Conservation (phyloP, 2,888 invertebrate species). For the Apamea crenata region DNA sequence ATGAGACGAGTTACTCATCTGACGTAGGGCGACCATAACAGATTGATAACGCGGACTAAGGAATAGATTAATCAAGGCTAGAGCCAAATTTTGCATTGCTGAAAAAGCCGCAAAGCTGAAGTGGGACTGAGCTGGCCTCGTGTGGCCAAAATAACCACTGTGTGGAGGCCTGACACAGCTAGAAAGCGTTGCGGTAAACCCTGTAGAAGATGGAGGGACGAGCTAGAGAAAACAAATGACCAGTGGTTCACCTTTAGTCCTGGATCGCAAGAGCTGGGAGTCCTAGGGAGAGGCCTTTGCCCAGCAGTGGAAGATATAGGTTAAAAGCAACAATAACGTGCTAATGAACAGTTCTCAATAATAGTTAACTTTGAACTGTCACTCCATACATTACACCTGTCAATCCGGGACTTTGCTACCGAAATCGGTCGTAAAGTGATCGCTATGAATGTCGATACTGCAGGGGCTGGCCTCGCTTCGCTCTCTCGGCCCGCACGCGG, state of each 20-base stretch:
- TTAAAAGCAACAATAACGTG: neutral
- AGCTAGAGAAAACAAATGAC: neutral
- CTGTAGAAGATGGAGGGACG: neutral
- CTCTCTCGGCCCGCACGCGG: too few relatives aligned
- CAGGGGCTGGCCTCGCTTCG: too few relatives aligned
- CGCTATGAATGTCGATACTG: too few relatives aligned
- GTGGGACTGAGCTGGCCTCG: neutral
- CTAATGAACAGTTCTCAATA: neutral
- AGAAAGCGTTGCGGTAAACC: neutral
- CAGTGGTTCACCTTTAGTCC: neutral
- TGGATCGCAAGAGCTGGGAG: neutral
- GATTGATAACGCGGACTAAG: neutral
- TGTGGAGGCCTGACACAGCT: neutral
- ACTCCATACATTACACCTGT: too few relatives aligned
- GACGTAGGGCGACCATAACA: conserved; percentile 41
- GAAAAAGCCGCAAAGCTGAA: neutral
- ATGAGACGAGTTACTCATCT: conserved; percentile 62
- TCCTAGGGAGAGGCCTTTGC: neutral
- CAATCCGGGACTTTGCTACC: too few relatives aligned
- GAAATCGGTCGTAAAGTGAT: too few relatives aligned
- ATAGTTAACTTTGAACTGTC: too few relatives aligned
- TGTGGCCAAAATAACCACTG: neutral
- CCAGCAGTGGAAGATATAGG: neutral
- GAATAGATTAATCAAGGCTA: neutral
- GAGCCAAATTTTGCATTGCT: neutral